A percentile compares a stretch with the other conserved stretches of the same genome.
phyloP scores from a whole-genome alignment of 2,888 invertebrate genomes.

The Oscheius sp. region DNA sequence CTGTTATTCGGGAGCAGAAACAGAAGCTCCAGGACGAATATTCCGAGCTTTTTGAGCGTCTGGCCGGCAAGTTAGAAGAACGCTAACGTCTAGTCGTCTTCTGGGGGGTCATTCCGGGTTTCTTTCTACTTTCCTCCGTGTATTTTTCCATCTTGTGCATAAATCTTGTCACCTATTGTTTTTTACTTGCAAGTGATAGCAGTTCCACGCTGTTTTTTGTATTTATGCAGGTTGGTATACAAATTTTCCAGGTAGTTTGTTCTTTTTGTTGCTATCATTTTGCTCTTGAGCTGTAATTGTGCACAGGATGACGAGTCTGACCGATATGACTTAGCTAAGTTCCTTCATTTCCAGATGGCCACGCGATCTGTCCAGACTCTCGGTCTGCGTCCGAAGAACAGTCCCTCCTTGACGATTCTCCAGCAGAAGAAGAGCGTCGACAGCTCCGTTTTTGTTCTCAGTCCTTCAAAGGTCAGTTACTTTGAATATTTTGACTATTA shows the following conservation, averaged over 20 bases:
- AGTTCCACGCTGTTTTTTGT: too few relatives aligned
- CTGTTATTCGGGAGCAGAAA: background rate
- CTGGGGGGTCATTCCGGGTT: background rate
- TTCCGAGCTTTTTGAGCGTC: conserved; percentile 7
- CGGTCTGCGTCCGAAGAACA: conserved; percentile 30
- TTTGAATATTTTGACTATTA: background rate
- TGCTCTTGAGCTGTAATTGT: background rate
- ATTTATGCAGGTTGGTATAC: too few relatives aligned
- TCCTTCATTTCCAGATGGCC: conserved; percentile 4
- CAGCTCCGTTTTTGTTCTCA: background rate
- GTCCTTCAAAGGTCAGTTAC: conserved; percentile 16
- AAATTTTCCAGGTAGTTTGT: too few relatives aligned
- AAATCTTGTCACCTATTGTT: background rate
- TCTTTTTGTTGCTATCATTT: too few relatives aligned
- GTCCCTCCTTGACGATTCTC: conserved; percentile 20
- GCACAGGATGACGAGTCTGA: too few relatives aligned
- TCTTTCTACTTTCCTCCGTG: background rate
- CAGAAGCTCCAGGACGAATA: conserved; percentile 16
- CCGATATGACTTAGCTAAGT: too few relatives aligned
- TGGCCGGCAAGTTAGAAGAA: conserved; percentile 1
- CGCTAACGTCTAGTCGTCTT: too few relatives aligned
- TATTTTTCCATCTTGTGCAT: conserved; percentile 2
- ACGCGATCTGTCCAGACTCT: background rate
- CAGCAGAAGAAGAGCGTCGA: conserved; percentile 33
- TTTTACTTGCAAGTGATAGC: too few relatives aligned